Conservation (phyloP, 2,797 vertebrate genomes). For the Myotis pilosus region DNA sequence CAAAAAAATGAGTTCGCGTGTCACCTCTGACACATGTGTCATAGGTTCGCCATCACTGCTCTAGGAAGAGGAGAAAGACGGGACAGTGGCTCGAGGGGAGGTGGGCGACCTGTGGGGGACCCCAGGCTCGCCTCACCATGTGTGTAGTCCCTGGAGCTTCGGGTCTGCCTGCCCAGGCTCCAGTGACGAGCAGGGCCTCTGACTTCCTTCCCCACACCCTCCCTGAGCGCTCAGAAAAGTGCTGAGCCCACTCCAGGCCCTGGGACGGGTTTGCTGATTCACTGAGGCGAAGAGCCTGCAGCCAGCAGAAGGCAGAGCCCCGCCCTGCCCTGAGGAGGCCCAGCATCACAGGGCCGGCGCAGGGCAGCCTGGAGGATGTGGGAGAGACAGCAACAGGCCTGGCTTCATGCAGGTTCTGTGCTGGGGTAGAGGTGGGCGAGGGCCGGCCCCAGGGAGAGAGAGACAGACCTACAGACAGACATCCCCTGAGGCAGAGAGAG, state of each 20-base stretch:
- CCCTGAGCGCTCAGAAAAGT: not conserved
- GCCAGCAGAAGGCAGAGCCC: not conserved
- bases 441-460: not conserved
- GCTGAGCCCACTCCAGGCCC: not conserved
- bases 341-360: not conserved
- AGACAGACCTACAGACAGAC: not conserved
- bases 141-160: not conserved
- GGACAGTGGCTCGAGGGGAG: not conserved
- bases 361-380: not conserved
- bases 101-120: not conserved
- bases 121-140: accelerated
- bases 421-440: accelerated
- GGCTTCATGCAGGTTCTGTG: accelerated
- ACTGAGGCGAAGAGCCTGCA: not conserved
- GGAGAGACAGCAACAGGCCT: not conserved
- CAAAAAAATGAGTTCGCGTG: no score
- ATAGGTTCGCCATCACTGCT: not conserved
- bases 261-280: conserved; percentile 39
- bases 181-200: not conserved
- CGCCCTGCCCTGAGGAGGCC: not conserved
- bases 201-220: not conserved
- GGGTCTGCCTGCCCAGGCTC: not conserved
- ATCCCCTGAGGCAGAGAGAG: not conserved
- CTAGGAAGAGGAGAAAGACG: not conserved
- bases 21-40: no score